Evolutionary conservation across 2,888 invertebrate genomes (phyloP).

Genomic region (Hydrotaea cyrtoneurina): DNA sequence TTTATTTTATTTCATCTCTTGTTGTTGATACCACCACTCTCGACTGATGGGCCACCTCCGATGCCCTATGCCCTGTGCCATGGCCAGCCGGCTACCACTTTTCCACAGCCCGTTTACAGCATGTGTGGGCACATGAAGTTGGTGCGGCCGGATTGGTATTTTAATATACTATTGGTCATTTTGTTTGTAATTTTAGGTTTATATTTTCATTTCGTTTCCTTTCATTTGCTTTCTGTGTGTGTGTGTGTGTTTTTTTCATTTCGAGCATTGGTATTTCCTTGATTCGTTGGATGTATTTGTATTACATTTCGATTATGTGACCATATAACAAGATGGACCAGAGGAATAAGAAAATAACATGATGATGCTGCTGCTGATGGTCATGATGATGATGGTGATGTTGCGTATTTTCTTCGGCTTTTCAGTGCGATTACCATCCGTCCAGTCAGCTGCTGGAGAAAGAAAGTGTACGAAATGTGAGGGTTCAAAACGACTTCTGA

Average conservation of each 20-base stretch:
- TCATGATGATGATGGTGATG: neutral
- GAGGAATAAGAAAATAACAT: neutral
- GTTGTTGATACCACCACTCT: constrained; percentile 61
- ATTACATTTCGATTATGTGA: constrained; percentile 69
- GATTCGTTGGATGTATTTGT: constrained; percentile 47
- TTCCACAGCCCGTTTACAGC: neutral
- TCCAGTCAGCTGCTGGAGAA: neutral
- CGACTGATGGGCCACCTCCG: neutral
- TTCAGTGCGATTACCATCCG: neutral
- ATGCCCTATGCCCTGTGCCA: too few relatives aligned
- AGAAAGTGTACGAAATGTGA: neutral
- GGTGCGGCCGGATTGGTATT: constrained; percentile 24
- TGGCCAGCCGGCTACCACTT: neutral
- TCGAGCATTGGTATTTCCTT: too few relatives aligned
- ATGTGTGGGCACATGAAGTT: neutral
- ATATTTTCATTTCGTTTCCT: constrained; percentile 32
- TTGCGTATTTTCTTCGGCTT: constrained; percentile 30
- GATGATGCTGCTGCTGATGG: constrained; percentile 13
- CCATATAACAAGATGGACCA: constrained; percentile 39
- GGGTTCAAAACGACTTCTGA: neutral
- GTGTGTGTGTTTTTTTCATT: neutral
- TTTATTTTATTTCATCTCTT: constrained; percentile 75
- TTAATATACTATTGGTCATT: constrained; percentile 57
- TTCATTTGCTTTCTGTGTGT: neutral
- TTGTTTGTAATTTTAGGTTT: constrained; percentile 48